These are phyloP conservation scores for Acropternis orthonyx DNA, from an alignment of 2,797 vertebrate species.

Conservation along the genomic window DNA sequence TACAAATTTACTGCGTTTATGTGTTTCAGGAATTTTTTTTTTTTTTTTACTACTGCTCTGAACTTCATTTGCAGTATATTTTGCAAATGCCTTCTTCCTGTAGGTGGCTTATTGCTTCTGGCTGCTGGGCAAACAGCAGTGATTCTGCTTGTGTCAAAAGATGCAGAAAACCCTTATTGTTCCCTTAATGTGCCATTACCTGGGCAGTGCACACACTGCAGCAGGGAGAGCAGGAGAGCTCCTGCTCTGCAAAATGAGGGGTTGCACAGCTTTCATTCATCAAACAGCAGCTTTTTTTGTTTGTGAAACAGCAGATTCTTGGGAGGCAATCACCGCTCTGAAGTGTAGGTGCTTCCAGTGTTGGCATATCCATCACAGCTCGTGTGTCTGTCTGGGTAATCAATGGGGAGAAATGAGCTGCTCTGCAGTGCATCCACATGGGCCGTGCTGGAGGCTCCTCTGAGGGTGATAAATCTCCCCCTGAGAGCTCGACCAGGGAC, in stretches of 20 bases:
- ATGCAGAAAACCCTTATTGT: slow-evolving; percentile 19
- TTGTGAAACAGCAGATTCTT: neutral
- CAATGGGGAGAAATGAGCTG: neutral
- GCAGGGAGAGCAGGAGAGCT: neutral
- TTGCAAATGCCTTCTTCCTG: neutral
- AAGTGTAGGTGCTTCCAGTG: neutral
- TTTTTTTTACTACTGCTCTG: neutral
- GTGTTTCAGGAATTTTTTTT: neutral
- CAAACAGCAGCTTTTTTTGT: neutral
- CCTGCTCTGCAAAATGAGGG: neutral
- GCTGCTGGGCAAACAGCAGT: neutral
- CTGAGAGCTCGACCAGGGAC: neutral
- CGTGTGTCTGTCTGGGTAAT: neutral
- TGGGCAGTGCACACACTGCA: neutral
- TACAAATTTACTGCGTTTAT: neutral
- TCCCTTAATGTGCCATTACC: slow-evolving; percentile 20
- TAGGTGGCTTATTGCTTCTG: slow-evolving; percentile 4
- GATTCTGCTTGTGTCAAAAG: slow-evolving; percentile 10
- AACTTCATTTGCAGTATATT: slow-evolving; percentile 23
- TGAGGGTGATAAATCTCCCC: neutral
- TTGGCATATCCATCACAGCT: slow-evolving; percentile 22
- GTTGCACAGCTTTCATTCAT: neutral
- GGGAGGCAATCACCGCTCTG: neutral
- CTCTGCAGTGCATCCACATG: neutral
- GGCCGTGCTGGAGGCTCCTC: neutral